Conservation (phyloP, 2,113 vertebrate species). For the Columbina picui region DNA sequence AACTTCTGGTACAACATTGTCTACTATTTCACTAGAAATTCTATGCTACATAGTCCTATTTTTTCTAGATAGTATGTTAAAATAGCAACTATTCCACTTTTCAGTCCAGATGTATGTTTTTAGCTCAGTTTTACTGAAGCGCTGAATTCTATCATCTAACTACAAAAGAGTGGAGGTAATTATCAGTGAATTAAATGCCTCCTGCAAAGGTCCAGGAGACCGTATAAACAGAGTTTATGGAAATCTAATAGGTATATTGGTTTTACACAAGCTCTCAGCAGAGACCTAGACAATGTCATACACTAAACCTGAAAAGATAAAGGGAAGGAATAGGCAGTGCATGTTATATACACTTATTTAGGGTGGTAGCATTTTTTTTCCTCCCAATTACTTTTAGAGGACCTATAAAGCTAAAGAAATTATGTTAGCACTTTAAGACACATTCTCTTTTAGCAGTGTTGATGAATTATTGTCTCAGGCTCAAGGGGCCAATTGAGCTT, state of each 20-base stretch:
- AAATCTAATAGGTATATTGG: neutral
- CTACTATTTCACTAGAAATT: neutral
- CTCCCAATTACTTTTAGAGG: neutral
- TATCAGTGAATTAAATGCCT: neutral
- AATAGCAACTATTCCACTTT: neutral
- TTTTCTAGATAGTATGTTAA: neutral
- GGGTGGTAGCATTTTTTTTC: rapidly evolving
- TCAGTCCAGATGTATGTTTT: neutral
- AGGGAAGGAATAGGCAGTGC: neutral
- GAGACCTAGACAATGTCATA: neutral
- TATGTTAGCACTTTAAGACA: neutral
- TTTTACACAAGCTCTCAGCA: neutral
- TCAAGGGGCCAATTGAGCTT: neutral
- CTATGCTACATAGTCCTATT: neutral
- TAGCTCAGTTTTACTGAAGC: neutral
- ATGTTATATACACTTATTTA: neutral
- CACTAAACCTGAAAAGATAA: neutral
- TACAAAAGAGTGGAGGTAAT: neutral
- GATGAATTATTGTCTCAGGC: neutral
- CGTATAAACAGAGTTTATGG: neutral
- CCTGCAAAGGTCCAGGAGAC: neutral
- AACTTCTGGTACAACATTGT: neutral
- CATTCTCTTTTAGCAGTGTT: neutral
- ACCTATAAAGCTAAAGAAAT: neutral
- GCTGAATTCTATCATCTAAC: neutral